Conservation (phyloP, 2,888 invertebrate genomes). For the Caenorhabditis japonica region DNA sequence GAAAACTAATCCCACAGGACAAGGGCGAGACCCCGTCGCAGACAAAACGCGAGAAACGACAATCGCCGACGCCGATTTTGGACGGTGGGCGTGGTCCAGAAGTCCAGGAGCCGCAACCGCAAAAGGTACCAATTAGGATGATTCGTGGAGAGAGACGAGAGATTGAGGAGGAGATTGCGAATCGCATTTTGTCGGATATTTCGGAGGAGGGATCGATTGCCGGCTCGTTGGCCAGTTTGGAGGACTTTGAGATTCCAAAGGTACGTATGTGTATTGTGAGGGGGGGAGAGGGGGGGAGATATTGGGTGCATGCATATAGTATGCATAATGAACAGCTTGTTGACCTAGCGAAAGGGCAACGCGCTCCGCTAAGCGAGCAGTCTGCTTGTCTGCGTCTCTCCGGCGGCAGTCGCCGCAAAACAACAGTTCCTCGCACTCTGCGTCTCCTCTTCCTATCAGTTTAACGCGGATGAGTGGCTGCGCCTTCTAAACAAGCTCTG, state of each 20-base stretch:
- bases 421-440: too few species aligned
- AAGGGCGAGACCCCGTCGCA: constrained; percentile 63
- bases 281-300: too few species aligned
- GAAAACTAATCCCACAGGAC: constrained; percentile 63
- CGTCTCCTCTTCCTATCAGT: too few species aligned
- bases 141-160: constrained; percentile 73
- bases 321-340: too few species aligned
- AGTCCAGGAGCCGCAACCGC: constrained; percentile 13
- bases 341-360: too few species aligned
- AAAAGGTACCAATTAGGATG: constrained; percentile 69
- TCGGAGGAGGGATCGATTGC: constrained; percentile 76
- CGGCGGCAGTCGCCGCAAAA: too few species aligned
- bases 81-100: too few species aligned
- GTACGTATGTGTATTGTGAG: constrained; percentile 47
- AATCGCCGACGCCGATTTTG: constrained; percentile 17
- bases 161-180: constrained; percentile 77
- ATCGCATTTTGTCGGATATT: constrained; percentile 76
- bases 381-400: too few species aligned
- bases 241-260: constrained; percentile 68
- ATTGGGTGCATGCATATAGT: too few species aligned
- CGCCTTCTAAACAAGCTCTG: too few species aligned
- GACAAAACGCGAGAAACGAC: constrained; percentile 49
- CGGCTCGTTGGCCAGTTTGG: constrained; percentile 69
- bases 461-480: too few species aligned
- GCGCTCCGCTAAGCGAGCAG: too few species aligned